Evolutionary conservation across 2,888 invertebrate genomes (phyloP).

Genomic region (Nymphalis polychloros): DNA sequence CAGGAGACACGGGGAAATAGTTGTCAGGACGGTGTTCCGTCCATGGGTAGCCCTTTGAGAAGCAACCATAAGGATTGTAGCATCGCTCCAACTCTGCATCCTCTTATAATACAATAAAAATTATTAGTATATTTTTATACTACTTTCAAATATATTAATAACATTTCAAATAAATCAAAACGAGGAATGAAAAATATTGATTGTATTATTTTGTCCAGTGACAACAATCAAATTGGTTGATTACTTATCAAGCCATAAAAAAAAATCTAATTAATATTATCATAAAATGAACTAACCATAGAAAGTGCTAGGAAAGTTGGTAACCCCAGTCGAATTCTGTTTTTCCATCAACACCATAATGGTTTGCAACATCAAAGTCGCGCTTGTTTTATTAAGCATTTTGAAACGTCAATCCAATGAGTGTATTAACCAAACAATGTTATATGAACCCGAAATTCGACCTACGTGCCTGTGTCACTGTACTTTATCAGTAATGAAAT

Average conservation of each 20-base stretch:
- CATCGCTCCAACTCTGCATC: slow-evolving; percentile 83
- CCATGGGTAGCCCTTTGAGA: slow-evolving; percentile 90
- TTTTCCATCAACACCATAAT: slow-evolving; percentile 78
- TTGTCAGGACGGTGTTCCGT: slow-evolving; percentile 90
- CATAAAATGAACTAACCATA: slow-evolving; percentile 58
- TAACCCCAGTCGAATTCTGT: slow-evolving; percentile 71
- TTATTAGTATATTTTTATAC: neutral
- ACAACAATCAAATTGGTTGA: neutral
- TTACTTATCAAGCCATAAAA: neutral
- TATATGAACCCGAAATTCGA: slow-evolving; percentile 36
- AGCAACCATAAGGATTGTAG: slow-evolving; percentile 91
- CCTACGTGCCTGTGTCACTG: slow-evolving; percentile 44
- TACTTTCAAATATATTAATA: no score
- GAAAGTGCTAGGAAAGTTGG: slow-evolving; percentile 61
- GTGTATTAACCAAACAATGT: slow-evolving; percentile 38
- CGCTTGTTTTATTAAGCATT: slow-evolving; percentile 77
- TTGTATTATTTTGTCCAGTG: neutral
- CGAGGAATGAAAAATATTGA: neutral
- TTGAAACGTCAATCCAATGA: slow-evolving; percentile 37
- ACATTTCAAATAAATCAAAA: neutral
- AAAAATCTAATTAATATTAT: neutral
- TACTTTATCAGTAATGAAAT: slow-evolving; percentile 51
- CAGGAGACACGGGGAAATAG: slow-evolving; percentile 88
- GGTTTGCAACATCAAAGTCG: slow-evolving; percentile 76
- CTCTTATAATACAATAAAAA: slow-evolving; percentile 51